Conservation (phyloP, 35 echinoderm and acorn worm genomes). For the Eucidaris tribuloides region DNA sequence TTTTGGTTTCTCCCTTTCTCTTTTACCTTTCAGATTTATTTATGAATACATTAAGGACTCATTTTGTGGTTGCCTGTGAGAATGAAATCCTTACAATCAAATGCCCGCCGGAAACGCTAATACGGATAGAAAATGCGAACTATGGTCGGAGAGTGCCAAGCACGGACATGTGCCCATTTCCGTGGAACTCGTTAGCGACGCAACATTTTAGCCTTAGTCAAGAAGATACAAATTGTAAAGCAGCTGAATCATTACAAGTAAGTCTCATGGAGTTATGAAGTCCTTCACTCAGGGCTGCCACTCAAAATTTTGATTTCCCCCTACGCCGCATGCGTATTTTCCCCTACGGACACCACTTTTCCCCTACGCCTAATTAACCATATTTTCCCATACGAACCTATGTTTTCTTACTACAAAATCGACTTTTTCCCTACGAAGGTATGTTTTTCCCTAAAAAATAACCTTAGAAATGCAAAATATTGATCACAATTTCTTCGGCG, state of each 20-base stretch:
- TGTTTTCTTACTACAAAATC: too few relatives aligned
- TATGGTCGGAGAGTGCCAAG: slow-evolving; percentile 71
- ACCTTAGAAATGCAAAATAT: too few relatives aligned
- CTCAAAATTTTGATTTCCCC: too few relatives aligned
- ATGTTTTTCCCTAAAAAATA: too few relatives aligned
- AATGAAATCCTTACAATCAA: slow-evolving; percentile 77
- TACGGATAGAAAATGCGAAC: slow-evolving; percentile 75
- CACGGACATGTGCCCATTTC: slow-evolving; percentile 74
- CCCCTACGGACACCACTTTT: too few relatives aligned
- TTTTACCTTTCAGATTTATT: slow-evolving; percentile 57
- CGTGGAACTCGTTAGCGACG: slow-evolving; percentile 56
- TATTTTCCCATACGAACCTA: too few relatives aligned
- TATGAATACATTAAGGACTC: slow-evolving; percentile 74
- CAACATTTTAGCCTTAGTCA: slow-evolving; percentile 1
- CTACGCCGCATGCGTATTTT: too few relatives aligned
- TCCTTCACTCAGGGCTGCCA: too few relatives aligned
- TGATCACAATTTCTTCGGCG: too few relatives aligned
- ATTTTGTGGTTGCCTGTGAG: slow-evolving; percentile 88
- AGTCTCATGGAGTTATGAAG: not conserved
- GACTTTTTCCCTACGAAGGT: too few relatives aligned
- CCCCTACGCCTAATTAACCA: too few relatives aligned
- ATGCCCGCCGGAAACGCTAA: slow-evolving; percentile 62
- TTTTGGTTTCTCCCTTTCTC: not conserved
- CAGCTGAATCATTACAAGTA: slow-evolving; percentile 68
- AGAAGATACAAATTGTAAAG: slow-evolving; percentile 81